phyloP scores from a whole-genome alignment of 1,140 invertebrate species.

The Spodoptera litura region DNA sequence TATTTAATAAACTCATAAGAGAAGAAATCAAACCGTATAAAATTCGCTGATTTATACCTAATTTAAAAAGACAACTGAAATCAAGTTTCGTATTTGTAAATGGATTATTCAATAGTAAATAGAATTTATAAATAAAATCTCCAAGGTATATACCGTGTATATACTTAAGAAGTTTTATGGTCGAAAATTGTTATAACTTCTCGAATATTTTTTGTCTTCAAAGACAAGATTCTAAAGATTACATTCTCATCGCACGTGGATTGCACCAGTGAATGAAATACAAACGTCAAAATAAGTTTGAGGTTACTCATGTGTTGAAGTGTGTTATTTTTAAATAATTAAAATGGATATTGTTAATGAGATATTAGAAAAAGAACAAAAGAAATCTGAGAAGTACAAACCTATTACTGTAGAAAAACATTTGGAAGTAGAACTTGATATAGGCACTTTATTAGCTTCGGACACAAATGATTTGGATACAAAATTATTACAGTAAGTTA shows the following conservation, averaged over 20 bases:
- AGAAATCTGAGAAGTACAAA: constrained; percentile 89
- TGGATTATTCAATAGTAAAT: too few species aligned
- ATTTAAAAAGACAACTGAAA: too few species aligned
- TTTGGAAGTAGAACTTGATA: constrained; percentile 90
- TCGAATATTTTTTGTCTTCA: constrained; percentile 15
- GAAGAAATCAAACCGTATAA: too few species aligned
- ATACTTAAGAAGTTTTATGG: too few species aligned
- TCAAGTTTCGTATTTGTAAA: too few species aligned
- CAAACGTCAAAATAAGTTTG: constrained; percentile 38
- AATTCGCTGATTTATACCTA: too few species aligned
- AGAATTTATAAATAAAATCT: too few species aligned
- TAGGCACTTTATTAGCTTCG: constrained; percentile 89
- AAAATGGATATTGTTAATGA: constrained; percentile 89
- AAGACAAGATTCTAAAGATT: neutral
- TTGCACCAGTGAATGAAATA: constrained; percentile 20
- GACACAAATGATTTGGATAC: constrained; percentile 90
- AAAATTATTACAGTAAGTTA: constrained; percentile 87
- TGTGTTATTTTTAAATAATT: constrained; percentile 38
- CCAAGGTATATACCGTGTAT: too few species aligned
- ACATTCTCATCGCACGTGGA: constrained; percentile 28
- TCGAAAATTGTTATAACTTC: too few species aligned
- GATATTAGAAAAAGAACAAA: constrained; percentile 87
- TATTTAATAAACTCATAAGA: too few species aligned
- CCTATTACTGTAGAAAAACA: constrained; percentile 90
- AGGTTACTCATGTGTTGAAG: constrained; percentile 47